Evolutionary conservation across 2,113 vertebrate genomes (phyloP), one percentile per base, ranked within the genome.

Genomic region (Cygnus buccinator): DNA sequence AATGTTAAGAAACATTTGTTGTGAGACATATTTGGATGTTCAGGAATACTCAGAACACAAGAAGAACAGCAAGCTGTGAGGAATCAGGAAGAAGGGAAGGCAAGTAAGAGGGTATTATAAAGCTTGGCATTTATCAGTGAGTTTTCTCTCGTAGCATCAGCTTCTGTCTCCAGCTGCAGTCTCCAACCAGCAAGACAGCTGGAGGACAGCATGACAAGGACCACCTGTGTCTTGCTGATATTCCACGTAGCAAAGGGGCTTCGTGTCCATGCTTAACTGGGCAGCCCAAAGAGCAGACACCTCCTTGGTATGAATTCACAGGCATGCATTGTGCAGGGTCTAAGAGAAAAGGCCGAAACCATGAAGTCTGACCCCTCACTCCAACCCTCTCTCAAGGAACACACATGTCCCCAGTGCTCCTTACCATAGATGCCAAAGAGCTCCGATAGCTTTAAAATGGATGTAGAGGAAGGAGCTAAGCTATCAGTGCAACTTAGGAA

Each of bases 181-280:
- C 35, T 87, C 71, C 67, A 68, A 78, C 33, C 20, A 70, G 48
- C 2, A 3, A 63, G 21, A 14, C 19, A 48, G 17, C 28, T 44
- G 33, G 33, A 79, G 28, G 35, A 73, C 11, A 65, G 18, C 29
- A 31, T 2, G 1, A 25, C 22, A 66, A 75, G 15, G 13, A 29
- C 31, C 7, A 0, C 25, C 3, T 0, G 2, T 21, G 8, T 18
- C 48, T 59, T 63, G 31, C 29, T 72, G n/a, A 6, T 5, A 2
- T n/a, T 88, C 26, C 31, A 12, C 0, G 0, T 10, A 4, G 1
- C 39, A 77, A 50, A 54, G 15, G 37, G 41, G 4, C 2, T 81
- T 78, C 4, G 2, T 41, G n/a, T 18, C 29, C 16, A 10, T 70
- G 15, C 37, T 39, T 35, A 74, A n/a, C 0, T 2, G 50, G 61